Percentiles rank a stretch among this genome's conserved stretches.
Evolutionary conservation across 2,797 vertebrate species (phyloP).

Genomic region (Trachops cirrhosus): DNA sequence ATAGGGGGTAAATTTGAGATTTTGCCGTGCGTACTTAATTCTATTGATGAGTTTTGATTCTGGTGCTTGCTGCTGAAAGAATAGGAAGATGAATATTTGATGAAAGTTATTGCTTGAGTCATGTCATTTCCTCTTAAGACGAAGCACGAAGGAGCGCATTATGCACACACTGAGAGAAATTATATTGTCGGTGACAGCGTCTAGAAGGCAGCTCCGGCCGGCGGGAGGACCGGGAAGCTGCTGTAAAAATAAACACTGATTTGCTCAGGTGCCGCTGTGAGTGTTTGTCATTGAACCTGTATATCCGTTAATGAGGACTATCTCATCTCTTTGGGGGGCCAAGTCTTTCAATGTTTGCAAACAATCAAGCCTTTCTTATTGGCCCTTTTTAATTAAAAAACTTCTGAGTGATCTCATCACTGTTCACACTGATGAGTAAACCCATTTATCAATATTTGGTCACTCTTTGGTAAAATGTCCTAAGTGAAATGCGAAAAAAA

Average conservation of each 20-base stretch:
- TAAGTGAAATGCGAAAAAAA: not conserved
- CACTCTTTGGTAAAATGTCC: not conserved
- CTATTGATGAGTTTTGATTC: conserved; percentile 21
- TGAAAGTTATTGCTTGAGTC: not conserved
- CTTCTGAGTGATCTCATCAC: not conserved
- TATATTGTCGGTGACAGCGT: conserved; percentile 1
- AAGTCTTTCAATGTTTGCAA: not conserved
- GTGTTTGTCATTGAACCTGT: not conserved
- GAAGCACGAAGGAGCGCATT: not conserved
- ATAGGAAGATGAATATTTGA: conserved; percentile 34
- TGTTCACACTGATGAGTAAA: not conserved
- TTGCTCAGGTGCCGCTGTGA: conserved; percentile 25
- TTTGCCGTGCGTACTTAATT: not conserved
- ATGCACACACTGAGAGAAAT: not conserved
- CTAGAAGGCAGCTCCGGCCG: not conserved
- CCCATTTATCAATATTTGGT: not conserved
- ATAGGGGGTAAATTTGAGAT: not conserved
- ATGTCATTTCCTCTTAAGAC: not conserved
- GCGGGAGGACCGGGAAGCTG: not conserved
- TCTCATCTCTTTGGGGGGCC: not conserved
- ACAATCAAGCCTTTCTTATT: not conserved
- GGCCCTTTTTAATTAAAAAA: not conserved
- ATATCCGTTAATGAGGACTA: not conserved
- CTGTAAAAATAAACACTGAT: conserved; percentile 41
- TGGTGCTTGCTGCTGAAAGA: conserved; percentile 37